A percentile compares a stretch with the other conserved stretches of the same genome.
phyloP scores from a whole-genome alignment of 2,113 vertebrate species.

The Etheostoma cragini region DNA sequence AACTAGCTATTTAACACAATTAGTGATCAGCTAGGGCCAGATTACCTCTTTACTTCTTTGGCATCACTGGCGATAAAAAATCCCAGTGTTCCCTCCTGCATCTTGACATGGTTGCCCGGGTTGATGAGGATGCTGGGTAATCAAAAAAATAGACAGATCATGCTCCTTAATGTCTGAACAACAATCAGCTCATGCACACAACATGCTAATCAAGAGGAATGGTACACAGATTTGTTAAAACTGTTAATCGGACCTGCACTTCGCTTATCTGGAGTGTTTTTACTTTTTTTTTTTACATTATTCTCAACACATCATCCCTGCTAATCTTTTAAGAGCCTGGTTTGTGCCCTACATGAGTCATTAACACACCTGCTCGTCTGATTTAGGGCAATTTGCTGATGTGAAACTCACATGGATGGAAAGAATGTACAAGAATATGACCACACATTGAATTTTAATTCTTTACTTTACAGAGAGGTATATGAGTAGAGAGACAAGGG shows the following conservation, averaged over 20 bases:
- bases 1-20: neutral
- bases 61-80: conserved; percentile 99
- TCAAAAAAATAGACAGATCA: conserved; percentile 78
- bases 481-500: conserved; percentile 51
- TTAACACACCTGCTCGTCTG: conserved; percentile 27
- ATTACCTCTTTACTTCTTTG: conserved; percentile 99
- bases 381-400: conserved; percentile 48
- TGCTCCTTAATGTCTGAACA: conserved; percentile 46
- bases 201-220: conserved; percentile 88
- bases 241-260: conserved; percentile 33
- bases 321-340: neutral
- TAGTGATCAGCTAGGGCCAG: neutral
- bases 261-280: neutral
- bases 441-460: conserved; percentile 71
- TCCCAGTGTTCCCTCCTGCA: conserved; percentile 99
- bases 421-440: conserved; percentile 71
- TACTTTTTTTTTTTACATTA: conserved; percentile 1
- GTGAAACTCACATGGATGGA: conserved; percentile 65
- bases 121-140: conserved; percentile 98
- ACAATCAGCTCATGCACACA: conserved; percentile 54
- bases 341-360: neutral
- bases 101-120: conserved; percentile 98
- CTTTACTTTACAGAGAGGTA: conserved; percentile 60
- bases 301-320: conserved; percentile 9
- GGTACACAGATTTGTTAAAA: conserved; percentile 78